Evolutionary conservation across 2,113 vertebrate species (phyloP).

Genomic region (Danionella cerebrum): DNA sequence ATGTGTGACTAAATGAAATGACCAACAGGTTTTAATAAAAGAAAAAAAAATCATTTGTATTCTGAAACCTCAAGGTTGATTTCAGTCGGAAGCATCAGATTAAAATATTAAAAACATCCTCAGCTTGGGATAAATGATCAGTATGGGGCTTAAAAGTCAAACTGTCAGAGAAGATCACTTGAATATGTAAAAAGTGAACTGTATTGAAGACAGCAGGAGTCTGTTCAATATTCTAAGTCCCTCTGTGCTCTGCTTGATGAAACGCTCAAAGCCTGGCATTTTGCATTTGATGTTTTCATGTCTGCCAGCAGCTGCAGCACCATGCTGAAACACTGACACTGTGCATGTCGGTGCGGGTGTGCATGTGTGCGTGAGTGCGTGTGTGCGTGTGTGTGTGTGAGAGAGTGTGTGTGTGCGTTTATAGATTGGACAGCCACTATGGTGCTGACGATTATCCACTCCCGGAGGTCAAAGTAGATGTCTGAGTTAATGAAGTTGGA

Average conservation of each 20-base stretch:
- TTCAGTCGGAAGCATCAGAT: too few relatives aligned
- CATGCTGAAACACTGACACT: neutral
- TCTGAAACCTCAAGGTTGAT: too few relatives aligned
- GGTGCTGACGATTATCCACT: conserved; percentile 9
- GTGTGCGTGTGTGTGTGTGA: too few relatives aligned
- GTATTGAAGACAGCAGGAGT: neutral
- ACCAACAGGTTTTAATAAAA: too few relatives aligned
- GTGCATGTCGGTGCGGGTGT: too few relatives aligned
- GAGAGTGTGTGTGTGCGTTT: too few relatives aligned
- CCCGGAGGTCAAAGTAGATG: neutral
- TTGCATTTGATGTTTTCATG: neutral
- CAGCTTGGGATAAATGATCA: neutral
- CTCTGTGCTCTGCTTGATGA: neutral
- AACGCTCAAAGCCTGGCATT: neutral
- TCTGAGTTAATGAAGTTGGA: neutral
- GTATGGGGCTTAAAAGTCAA: neutral
- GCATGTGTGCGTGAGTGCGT: too few relatives aligned
- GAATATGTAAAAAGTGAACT: neutral
- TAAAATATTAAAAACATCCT: neutral
- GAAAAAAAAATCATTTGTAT: too few relatives aligned
- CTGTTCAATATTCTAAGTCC: neutral
- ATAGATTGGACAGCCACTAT: too few relatives aligned
- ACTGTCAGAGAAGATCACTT: neutral
- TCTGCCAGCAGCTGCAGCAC: neutral
- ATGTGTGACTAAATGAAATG: too few relatives aligned